Evolutionary conservation across 2,888 invertebrate genomes (phyloP).

Genomic region (Cephus sareptanus): DNA sequence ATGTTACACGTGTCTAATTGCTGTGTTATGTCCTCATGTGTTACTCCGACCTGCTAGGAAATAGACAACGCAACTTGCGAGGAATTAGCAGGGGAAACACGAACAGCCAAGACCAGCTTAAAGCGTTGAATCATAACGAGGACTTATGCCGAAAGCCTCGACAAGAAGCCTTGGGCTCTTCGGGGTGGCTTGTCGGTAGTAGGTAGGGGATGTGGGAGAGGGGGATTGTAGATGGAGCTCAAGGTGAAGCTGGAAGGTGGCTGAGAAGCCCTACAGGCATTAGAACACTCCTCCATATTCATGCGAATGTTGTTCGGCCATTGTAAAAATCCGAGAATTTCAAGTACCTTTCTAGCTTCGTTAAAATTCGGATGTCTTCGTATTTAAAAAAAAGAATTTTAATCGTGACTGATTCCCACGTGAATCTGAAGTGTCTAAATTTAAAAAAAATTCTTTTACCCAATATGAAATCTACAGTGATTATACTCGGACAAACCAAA

Average conservation of each 20-base stretch:
- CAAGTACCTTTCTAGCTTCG: background rate
- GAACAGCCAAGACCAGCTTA: conserved; percentile 55
- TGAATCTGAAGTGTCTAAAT: too few species aligned
- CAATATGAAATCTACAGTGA: too few species aligned
- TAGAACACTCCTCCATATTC: conserved; percentile 56
- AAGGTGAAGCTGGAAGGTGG: conserved; percentile 34
- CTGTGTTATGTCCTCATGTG: too few species aligned
- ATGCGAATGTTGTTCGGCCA: conserved; percentile 44
- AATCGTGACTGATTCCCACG: too few species aligned
- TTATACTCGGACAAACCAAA: too few species aligned
- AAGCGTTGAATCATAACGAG: conserved; percentile 66
- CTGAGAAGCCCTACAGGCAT: conserved; percentile 36
- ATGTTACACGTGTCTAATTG: too few species aligned
- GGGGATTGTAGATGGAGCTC: background rate
- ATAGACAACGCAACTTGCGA: conserved; percentile 44
- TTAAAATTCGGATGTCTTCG: too few species aligned
- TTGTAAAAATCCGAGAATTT: conserved; percentile 32
- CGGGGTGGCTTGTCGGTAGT: background rate
- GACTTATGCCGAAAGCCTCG: conserved; percentile 59
- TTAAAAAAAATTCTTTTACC: too few species aligned
- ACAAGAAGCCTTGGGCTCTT: conserved; percentile 38
- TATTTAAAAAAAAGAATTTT: too few species aligned
- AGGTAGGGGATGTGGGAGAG: too few species aligned
- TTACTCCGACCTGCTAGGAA: conserved; percentile 22
- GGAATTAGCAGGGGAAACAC: conserved; percentile 38